Conservation (phyloP, 2,888 invertebrate species). For the Cyrtodaria siliqua region DNA sequence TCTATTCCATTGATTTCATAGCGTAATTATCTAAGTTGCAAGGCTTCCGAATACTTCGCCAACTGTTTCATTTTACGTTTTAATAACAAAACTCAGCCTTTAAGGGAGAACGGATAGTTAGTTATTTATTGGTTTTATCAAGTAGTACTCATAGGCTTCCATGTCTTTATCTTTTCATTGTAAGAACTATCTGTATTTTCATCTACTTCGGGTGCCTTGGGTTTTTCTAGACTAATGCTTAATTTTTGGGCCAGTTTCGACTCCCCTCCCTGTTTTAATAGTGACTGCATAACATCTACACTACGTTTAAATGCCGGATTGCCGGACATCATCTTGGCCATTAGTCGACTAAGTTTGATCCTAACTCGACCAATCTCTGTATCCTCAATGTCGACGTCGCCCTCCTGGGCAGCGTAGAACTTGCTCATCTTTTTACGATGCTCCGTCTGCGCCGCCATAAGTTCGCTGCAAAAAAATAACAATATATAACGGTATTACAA, state of each 20-base stretch:
- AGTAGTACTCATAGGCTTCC: slow-evolving; percentile 42
- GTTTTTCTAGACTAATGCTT: neutral
- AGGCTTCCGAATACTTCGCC: too few relatives aligned
- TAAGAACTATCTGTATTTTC: slow-evolving; percentile 9
- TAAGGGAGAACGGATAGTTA: too few relatives aligned
- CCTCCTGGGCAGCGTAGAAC: slow-evolving; percentile 72
- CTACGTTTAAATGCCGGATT: slow-evolving; percentile 72
- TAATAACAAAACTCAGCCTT: too few relatives aligned
- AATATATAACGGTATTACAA: too few relatives aligned
- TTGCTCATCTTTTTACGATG: slow-evolving; percentile 76
- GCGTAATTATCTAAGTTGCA: too few relatives aligned
- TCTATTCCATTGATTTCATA: too few relatives aligned
- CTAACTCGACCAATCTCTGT: slow-evolving; percentile 78
- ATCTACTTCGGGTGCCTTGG: neutral
- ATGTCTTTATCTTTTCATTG: slow-evolving; percentile 39
- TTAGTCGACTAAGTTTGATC: slow-evolving; percentile 73
- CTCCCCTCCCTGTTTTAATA: slow-evolving; percentile 46
- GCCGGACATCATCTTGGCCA: slow-evolving; percentile 73
- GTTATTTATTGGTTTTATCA: too few relatives aligned
- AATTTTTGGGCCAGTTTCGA: slow-evolving; percentile 48
- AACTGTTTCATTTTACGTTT: too few relatives aligned
- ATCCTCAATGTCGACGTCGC: slow-evolving; percentile 72
- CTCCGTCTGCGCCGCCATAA: slow-evolving; percentile 78
- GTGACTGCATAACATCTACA: slow-evolving; percentile 59
- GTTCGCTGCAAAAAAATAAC: slow-evolving; percentile 67